Evolutionary conservation across 64 coral and sea anemone genomes (phyloP).

Genomic region (Orbicella faveolata): DNA sequence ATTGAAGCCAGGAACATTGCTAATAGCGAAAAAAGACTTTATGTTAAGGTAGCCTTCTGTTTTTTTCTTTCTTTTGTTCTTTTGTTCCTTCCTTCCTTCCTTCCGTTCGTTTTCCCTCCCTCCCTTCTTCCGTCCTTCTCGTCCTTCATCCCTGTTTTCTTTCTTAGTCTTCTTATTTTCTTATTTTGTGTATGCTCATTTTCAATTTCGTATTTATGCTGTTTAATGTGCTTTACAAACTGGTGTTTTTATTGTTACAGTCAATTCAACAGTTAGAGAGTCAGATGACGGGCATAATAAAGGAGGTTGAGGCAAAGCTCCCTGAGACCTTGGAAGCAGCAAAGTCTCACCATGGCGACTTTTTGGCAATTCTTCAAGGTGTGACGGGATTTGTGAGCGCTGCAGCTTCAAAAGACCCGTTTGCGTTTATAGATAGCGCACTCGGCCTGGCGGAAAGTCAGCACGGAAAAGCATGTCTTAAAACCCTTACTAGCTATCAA

Average conservation of each 20-base stretch:
- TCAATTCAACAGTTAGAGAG: slow-evolving; percentile 1
- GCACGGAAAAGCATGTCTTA: background rate
- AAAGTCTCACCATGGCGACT: background rate
- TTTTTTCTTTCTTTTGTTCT: background rate
- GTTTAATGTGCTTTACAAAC: no score
- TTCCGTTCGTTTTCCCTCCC: no score
- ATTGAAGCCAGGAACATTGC: background rate
- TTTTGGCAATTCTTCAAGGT: slow-evolving; percentile 9
- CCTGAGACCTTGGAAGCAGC: background rate
- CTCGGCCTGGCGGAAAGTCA: background rate
- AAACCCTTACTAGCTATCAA: background rate
- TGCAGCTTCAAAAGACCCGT: background rate
- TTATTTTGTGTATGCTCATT: no score
- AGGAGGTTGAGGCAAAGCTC: background rate
- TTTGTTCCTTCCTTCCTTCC: background rate
- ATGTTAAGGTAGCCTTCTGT: background rate
- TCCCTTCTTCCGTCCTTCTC: no score
- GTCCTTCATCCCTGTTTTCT: no score
- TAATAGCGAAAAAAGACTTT: slow-evolving; percentile 1
- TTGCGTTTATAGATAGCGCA: background rate
- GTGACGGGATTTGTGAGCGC: background rate
- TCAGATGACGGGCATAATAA: background rate
- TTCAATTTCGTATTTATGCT: no score
- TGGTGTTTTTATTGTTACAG: background rate
- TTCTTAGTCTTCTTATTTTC: no score